Evolutionary conservation across 2,113 vertebrate species (phyloP), one percentile per base, ranked within the genome.

Genomic region (Esox niger): DNA sequence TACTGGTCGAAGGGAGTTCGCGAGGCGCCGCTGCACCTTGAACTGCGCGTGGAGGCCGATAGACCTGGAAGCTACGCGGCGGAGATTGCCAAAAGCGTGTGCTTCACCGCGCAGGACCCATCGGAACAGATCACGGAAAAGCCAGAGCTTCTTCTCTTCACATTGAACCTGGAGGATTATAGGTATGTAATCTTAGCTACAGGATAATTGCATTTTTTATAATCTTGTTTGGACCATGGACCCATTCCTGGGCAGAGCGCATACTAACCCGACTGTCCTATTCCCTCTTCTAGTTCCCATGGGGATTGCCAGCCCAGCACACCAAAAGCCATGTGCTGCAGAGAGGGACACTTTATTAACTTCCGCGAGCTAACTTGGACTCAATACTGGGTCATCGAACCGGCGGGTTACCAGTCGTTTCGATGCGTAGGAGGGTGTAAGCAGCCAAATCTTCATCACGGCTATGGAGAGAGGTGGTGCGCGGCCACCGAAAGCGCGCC

Each of bases 1-100:
- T 91, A 91, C 76, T 95, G 94, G 94, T 88, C 90, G 67, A 85
- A 79, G 30, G 76, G 79, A 63, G 67, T 73, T 54, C 77, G 68
- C 20, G 70, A 2, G 7, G 78, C 78, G 32, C 88, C 92, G 0
- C 83, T 95, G 89, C 72, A 92, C 54, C 88, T 95, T 78, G 91
- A 92, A 73, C 90, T 95, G 70, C 84, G 89, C 69, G 89, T 95
- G 1, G 92, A 94, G 74, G 90, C 85, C 64, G 94, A 94, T 64
- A 88, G 87, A 1, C 38, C 80, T 13, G 93, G 94, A 25, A 90
- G 84, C 29, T 78, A 86, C 0, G 89, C 92, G 2, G 82, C 90
- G 0, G 78, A 92, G 61, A 78, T 92, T 73, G 92, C 94, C 83
- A 90, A 52, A 78, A 77, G 87, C 0, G 91, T 95, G 38, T 84